Base-by-base conservation (phyloP, 1,140 invertebrate species). In the Drosophila auraria region DNA sequence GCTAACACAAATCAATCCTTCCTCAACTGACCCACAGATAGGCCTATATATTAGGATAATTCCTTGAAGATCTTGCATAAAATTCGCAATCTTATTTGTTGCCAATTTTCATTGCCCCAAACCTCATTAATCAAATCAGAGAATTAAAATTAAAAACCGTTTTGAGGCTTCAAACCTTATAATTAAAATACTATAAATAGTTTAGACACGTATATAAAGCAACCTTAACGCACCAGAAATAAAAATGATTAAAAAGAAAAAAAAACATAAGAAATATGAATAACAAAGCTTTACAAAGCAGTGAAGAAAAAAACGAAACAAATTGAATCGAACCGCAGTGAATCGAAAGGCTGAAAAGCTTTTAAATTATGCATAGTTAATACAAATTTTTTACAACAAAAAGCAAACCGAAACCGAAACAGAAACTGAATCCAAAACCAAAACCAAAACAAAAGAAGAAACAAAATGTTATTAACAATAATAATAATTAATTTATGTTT, bases 401-500 rank as follows among this genome's bases (percentile, higher is more conserved):
- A 25, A 75, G 8, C 33, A 3, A 33, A 33, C 33, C 33, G 33
- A 33, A 33, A 33, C 33, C 23, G 33, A 20, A 8, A 12, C 54
- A 7, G 25, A 59, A 42, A 49, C 63, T 14, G 65, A 54, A 59
- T 40, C 30, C 57, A 56, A 58, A 72, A 59, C 30, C 57, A 56
- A 58, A 72, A 59, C 23, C 44, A 59, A 51, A 79, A 81, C 40
- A 80, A 78, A 81, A 63, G 45, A 54, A 81, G 9, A 54, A 77
- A 53, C 73, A 50, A 79, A 79, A 79, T 76, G 76, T 76, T 80
- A 68, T 66, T 73, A 75, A 86, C 78, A 78, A 87, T 73, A 80
- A 80, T 84, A 82, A 77, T 80, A 82, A 87, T 84, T 90, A 89
- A 89, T 90, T 89, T 84, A 89, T 90, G 81, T 89, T 80, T 81